These are phyloP conservation scores for Tolypeutes matacus DNA, from an alignment of 2,797 vertebrate genomes.

Conservation along the genomic window DNA sequence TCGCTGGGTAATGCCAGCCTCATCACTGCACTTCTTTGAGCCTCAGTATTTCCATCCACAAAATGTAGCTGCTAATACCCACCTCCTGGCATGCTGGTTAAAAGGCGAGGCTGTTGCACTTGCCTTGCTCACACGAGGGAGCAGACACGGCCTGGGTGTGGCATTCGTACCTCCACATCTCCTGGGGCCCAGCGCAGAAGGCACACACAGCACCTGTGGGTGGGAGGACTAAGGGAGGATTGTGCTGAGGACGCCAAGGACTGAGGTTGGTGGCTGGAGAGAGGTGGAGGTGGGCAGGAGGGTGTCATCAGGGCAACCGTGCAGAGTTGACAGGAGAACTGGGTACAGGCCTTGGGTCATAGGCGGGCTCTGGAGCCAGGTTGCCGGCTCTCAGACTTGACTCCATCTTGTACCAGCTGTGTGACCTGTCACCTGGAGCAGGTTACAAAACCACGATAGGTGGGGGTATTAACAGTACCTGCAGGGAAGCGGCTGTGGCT, in stretches of 20 bases:
- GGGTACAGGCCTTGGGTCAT: not conserved
- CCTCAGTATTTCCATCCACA: not conserved
- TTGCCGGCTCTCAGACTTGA: not conserved
- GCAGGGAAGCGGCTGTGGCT: no score
- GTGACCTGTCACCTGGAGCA: not conserved
- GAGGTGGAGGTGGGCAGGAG: not conserved
- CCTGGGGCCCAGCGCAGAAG: not conserved
- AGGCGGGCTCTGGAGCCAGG: not conserved
- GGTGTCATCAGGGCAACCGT: not conserved
- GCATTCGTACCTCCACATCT: not conserved
- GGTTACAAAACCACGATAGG: not conserved
- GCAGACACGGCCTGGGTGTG: not conserved
- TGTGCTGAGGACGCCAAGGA: not conserved
- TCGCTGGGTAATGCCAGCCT: not conserved
- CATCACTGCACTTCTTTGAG: conserved; percentile 1
- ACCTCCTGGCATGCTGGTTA: not conserved
- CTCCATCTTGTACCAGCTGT: not conserved
- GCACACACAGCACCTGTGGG: not conserved
- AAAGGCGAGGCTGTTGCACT: not conserved
- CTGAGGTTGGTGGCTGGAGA: not conserved
- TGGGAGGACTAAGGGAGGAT: not conserved
- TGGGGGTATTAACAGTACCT: no score
- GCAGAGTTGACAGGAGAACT: not conserved
- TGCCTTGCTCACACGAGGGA: not conserved
- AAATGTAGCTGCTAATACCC: not conserved